phyloP scores from a whole-genome alignment of 2,888 invertebrate genomes.

The Lasioglossum lativentre region DNA sequence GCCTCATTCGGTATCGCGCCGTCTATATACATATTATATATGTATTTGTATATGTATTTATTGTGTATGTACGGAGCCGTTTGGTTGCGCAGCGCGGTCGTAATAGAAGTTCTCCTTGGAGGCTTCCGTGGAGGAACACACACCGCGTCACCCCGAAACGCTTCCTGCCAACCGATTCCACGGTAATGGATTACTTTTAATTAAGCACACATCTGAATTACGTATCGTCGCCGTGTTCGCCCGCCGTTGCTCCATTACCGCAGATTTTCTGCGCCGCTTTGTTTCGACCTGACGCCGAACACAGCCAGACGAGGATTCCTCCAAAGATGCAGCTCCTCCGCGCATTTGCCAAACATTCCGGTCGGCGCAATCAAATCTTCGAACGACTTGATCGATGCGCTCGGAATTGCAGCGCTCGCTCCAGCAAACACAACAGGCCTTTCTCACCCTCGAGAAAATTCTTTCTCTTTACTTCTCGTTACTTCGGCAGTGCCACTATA shows the following conservation, averaged over 20 bases:
- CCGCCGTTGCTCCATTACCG: slow-evolving; percentile 56
- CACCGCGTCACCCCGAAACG: slow-evolving; percentile 30
- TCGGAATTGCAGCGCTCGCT: background rate
- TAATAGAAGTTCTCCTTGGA: slow-evolving; percentile 51
- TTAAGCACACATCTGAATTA: slow-evolving; percentile 78
- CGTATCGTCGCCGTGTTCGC: slow-evolving; percentile 45
- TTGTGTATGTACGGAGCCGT: background rate
- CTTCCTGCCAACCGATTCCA: slow-evolving; percentile 50
- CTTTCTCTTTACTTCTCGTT: background rate
- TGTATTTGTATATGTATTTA: background rate
- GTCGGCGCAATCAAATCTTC: background rate
- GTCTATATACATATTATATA: background rate
- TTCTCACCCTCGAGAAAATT: background rate
- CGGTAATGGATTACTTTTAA: slow-evolving; percentile 81
- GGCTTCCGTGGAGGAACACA: background rate
- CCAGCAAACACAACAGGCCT: background rate
- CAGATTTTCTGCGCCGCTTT: slow-evolving; percentile 55
- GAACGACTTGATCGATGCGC: slow-evolving; percentile 9
- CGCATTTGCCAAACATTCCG: slow-evolving; percentile 1
- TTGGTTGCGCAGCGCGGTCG: slow-evolving; percentile 1
- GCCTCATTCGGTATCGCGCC: slow-evolving; percentile 9
- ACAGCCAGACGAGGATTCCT: background rate
- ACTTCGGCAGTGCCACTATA: too few species aligned
- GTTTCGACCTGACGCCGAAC: slow-evolving; percentile 14
- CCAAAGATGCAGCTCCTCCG: background rate